These are phyloP conservation scores for Craterocephalus amniculus DNA, from an alignment of 2,797 vertebrate genomes.

Conservation along the genomic window DNA sequence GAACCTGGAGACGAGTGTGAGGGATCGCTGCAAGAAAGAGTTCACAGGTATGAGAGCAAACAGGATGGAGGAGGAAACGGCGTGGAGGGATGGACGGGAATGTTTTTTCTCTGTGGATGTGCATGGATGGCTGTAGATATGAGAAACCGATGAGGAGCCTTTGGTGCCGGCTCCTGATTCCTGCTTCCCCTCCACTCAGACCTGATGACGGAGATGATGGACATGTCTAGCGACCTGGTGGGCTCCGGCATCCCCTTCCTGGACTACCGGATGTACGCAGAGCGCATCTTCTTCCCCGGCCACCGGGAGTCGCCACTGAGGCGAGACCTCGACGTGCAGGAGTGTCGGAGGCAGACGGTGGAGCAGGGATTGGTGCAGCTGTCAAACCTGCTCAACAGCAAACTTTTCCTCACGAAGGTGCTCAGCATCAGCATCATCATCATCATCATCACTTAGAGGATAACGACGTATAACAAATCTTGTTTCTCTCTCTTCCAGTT, in stretches of 20 bases:
- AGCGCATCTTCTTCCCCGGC: constrained; percentile 97
- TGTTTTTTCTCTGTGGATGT: too few species aligned
- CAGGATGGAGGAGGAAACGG: too few species aligned
- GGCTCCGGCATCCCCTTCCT: constrained; percentile 96
- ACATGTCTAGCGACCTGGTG: constrained; percentile 96
- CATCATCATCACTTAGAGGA: not conserved
- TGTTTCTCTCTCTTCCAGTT: constrained; percentile 80
- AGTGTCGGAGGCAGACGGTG: constrained; percentile 92
- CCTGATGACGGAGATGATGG: constrained; percentile 99
- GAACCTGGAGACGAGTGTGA: constrained; percentile 96
- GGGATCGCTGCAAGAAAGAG: constrained; percentile 98
- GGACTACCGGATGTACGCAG: constrained; percentile 94
- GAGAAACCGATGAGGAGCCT: too few species aligned
- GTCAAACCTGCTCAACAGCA: constrained; percentile 98
- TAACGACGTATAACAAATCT: too few species aligned
- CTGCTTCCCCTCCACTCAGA: constrained; percentile 77
- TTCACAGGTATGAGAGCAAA: constrained; percentile 89
- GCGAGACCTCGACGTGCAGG: constrained; percentile 93
- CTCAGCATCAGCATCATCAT: not conserved
- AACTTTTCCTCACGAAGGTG: constrained; percentile 99
- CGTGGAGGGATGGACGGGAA: too few species aligned
- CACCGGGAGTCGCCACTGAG: constrained; percentile 93
- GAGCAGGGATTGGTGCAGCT: constrained; percentile 97
- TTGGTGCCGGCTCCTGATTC: constrained; percentile 3
- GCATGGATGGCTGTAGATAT: too few species aligned